Base-by-base conservation (phyloP, 2,888 invertebrate genomes). In the Galerucella pusilla region DNA sequence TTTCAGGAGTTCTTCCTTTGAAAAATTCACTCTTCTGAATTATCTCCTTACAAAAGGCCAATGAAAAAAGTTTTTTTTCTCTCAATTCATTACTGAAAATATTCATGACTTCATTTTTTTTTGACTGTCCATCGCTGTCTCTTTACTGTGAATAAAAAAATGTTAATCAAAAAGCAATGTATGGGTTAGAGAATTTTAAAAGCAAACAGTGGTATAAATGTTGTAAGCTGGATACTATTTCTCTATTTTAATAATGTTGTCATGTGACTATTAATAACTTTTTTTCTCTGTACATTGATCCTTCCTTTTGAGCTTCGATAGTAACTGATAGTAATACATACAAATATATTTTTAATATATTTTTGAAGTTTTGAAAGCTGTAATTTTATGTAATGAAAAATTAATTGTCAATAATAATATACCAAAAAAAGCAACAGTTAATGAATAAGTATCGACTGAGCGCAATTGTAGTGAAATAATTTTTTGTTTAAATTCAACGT, bases 31-130 rank as follows among this genome's bases (percentile, higher is more conserved):
- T 65, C 20, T 65, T 16, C 46, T 65, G 12, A 14, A 65, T 45
- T 65, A 65, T 65, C 46, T 65, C 65, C 46, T 65, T 45, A 45
- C 65, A 64, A 65, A 65, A 65, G 25, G 65, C 45, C 16, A 16
- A 46, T n/a, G 65, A 65, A 20, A 46, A 46, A 46, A 65, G 46
- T 46, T 45, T 65, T 2, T 65, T 65, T 20, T 45, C 46, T 9
- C n/a, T 65, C 45, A 65, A 25, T 65, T 65, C 46, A 10, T 65
- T 64, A 20, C 46, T 46, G 25, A 65, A 65, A 45, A 65, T 65
- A 14, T 14, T 35, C 14, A 10, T 16, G 7, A 20, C 46, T 65
- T 65, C 45, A 46, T 65, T 65, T 65, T 64, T 65, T 35, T 65
- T 46, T 65, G 20, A 16, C 25, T n/a, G 65, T 65, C 65, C 65